Conservation (phyloP, 1,140 invertebrate species). For the Lepidostoma basale region DNA sequence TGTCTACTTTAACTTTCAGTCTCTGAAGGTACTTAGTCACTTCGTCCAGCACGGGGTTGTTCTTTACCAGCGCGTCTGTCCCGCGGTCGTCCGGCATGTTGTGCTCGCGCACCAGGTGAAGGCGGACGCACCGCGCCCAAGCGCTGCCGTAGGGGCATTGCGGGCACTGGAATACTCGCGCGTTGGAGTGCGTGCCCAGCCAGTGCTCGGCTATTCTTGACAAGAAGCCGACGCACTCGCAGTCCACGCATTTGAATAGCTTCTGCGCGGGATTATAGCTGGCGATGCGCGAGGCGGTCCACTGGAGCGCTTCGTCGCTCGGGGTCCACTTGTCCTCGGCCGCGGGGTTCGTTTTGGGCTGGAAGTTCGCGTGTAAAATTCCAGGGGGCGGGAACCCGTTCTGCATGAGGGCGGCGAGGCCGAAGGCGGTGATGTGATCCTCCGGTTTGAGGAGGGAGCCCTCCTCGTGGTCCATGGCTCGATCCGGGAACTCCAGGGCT, state of each 20-base stretch:
- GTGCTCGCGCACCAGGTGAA: constrained; percentile 74
- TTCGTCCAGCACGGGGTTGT: constrained; percentile 77
- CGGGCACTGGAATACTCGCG: constrained; percentile 74
- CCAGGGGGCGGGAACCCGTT: constrained; percentile 70
- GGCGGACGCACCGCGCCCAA: constrained; percentile 75
- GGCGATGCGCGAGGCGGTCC: constrained; percentile 74
- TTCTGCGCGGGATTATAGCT: constrained; percentile 75
- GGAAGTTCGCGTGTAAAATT: constrained; percentile 63
- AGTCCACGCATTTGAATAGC: constrained; percentile 75
- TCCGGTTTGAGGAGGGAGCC: constrained; percentile 66
- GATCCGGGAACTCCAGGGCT: constrained; percentile 58
- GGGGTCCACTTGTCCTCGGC: constrained; percentile 72
- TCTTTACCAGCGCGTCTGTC: constrained; percentile 65
- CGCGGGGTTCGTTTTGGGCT: constrained; percentile 56
- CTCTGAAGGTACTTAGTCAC: constrained; percentile 73
- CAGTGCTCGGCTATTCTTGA: constrained; percentile 83
- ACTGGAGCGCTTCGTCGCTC: constrained; percentile 69
- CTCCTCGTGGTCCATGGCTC: constrained; percentile 56
- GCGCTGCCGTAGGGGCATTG: constrained; percentile 76
- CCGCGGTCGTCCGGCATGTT: constrained; percentile 67
- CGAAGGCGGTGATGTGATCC: constrained; percentile 71
- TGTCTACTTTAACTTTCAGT: constrained; percentile 68
- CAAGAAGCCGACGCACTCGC: constrained; percentile 79
- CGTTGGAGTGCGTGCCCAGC: constrained; percentile 78
- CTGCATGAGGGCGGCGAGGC: constrained; percentile 73